Base-by-base conservation (phyloP, 2,113 vertebrate genomes). In the Dolichotis patagonum region DNA sequence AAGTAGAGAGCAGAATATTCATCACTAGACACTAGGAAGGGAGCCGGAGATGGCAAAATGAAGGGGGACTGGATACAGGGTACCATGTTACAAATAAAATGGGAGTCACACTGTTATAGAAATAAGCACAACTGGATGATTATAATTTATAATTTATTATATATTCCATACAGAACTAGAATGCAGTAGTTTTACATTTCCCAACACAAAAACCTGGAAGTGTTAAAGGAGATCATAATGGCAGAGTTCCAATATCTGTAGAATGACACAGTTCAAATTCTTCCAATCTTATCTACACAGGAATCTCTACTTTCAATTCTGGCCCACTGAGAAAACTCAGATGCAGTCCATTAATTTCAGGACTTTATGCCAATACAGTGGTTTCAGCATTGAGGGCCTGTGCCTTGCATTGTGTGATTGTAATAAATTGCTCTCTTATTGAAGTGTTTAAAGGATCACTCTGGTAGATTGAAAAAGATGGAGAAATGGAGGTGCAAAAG, bases 381-480 rank as follows among this genome's bases (percentile, higher is more conserved):
- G 5, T 93, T 87, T 86, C 56, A 85, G 11, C n/a, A 32, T 5
- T 35, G 20, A 92, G 80, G 28, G 52, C 3, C 5, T 96, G 43
- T 80, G 49, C 67, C 95, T 89, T 96, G 65, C 38, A 78, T 30
- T n/a, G n/a, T 80, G 60, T 49, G 38, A 60, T 19, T 13, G 26
- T 28, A 20, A 10, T 88, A 11, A 54, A 7, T 32, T 63, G n/a
- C 73, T 30, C 63, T 41, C 6, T 85, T 56, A 58, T 35, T 81
- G 1, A 22, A 30, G 19, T 46, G 24, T 63, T 92, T 73, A 32
- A 30, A 78, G 12, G 19, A 58, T 93, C 6, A 22, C 26, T 87
- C 35, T 86, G 12, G 78, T 13, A 8, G 26, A 90, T 75, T 95
- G 65, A 94, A 95, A 71, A 95, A 85, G 17, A 81, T 52, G 60